Evolutionary conservation across 2,113 vertebrate species (phyloP), one percentile per base, ranked within the genome.

Genomic region (Phylloscopus trochilus): DNA sequence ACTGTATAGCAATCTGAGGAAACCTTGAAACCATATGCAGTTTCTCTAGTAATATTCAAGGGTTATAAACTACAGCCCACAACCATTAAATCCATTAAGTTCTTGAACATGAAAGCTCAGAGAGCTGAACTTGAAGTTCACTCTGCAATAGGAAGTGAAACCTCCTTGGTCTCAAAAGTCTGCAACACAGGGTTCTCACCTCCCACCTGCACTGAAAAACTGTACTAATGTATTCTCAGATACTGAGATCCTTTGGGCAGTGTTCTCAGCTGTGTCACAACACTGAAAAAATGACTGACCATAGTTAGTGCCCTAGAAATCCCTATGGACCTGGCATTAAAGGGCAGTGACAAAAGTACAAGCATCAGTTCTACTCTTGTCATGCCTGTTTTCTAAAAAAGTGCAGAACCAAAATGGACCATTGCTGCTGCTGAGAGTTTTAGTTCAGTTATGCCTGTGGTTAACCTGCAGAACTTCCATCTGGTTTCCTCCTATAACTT

Each of bases 391-490:
- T 82, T 84, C n/a, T 66, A 37, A 68, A 72, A 72, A 89, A 56
- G 4, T 10, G 41, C 21, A 22, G 63, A 67, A 83, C 19, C 28
- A 83, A 82, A 95, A 87, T n/a, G 79, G 52, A 60, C 60, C 13
- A 1, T 74, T 52, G 28, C 20, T 74, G 72, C 18, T 85, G 55
- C 63, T 78, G 33, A 73, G 55, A 59, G 51, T 21, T 89, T 88
- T 63, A 77, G 15, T 83, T 69, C 62, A 64, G 46, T 91, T 74
- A 70, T 4, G 9, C 23, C 59, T 93, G 63, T 77, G 72, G 51
- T 91, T 80, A 91, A 95, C 63, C 89, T 94, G 75, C 39, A 94
- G 64, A 93, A 85, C 51, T 89, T 92, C 68, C 68, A 81, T 83
- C 64, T 78, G 82, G 21, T 86, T 95, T 93, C 90, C 72, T 81